A percentile compares a stretch with the other conserved stretches of the same genome.
These are phyloP conservation scores for Euzophera pinguis DNA, from an alignment of 2,888 invertebrate species.

Conservation along the genomic window DNA sequence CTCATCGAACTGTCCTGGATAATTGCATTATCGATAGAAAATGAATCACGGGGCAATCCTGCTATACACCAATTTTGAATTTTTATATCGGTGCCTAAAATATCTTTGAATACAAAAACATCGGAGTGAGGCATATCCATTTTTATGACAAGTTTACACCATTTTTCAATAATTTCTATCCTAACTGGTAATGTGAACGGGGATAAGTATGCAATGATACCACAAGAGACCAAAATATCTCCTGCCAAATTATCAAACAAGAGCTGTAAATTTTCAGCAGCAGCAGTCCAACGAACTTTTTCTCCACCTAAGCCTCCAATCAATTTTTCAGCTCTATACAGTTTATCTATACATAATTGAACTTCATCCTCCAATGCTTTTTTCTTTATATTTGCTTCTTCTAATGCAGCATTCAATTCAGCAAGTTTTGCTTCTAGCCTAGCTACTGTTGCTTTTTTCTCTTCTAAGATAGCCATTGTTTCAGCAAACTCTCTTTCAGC, in stretches of 20 bases:
- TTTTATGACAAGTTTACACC: constrained; percentile 85
- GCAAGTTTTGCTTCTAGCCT: constrained; percentile 88
- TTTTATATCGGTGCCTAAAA: constrained; percentile 91
- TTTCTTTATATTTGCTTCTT: constrained; percentile 83
- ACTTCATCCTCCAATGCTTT: constrained; percentile 86
- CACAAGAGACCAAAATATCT: constrained; percentile 93
- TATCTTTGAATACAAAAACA: constrained; percentile 84
- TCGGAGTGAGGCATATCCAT: constrained; percentile 89
- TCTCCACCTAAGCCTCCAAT: constrained; percentile 94
- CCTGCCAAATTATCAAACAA: constrained; percentile 92
- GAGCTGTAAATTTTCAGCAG: constrained; percentile 86
- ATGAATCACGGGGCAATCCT: constrained; percentile 88
- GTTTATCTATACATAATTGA: constrained; percentile 89
- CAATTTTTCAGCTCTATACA: constrained; percentile 91
- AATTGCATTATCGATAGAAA: constrained; percentile 91
- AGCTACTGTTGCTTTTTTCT: constrained; percentile 88
- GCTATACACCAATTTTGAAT: constrained; percentile 92
- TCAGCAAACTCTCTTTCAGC: constrained; percentile 90
- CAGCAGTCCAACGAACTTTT: constrained; percentile 90
- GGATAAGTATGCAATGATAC: constrained; percentile 93
- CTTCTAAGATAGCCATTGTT: constrained; percentile 91
- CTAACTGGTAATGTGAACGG: constrained; percentile 88
- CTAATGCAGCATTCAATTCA: constrained; percentile 83
- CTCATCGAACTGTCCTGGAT: constrained; percentile 89
- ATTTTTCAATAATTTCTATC: constrained; percentile 80